Evolutionary conservation across 1,140 invertebrate species (phyloP), one percentile per base, ranked within the genome.

Genomic region (Brachionus plicatilis): DNA sequence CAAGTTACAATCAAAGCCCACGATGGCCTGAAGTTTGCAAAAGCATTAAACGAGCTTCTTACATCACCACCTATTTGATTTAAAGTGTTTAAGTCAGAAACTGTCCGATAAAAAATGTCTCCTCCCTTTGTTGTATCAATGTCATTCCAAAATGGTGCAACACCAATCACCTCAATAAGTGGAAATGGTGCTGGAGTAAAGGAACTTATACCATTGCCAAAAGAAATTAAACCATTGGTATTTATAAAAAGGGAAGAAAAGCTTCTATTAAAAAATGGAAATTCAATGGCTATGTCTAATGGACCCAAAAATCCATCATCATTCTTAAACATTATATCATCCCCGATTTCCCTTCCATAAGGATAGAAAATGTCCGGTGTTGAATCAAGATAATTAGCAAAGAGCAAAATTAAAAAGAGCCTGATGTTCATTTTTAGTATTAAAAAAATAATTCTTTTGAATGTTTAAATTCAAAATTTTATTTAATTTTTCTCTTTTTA

Each of bases 1-100:
- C 76, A 80, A 60, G 76, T 80, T 1, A 37, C 76, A 60, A 60
- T n/a, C 33, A 60, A 80, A 41, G 76, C 76, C 76, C 76, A 80
- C 11, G 20, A 37, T 17, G 53, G 14, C 33, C 50, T 60, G 37
- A 41, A 60, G 20, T n/a, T 60, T 4, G 8, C 20, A 43, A 80
- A 60, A 17, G 6, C 8, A 43, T 14, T 14, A 65, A 65, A 60
- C 41, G 50, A 29, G 17, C 11, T 65, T 80, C 29, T 29, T 41
- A 80, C 20, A 7, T 60, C 53, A 41, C n/a, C 20, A 3, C 27
- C 29, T 24, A 80, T 80, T 41, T 60, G 29, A 41, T 20, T 65
- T 80, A 80, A 41, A 0, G 33, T 60, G 12, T 9, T 20, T 1
- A n/a, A 20, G 12, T 80, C 76, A 43, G 1, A 11, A 29, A 80